Base-by-base conservation (phyloP, 2,888 invertebrate genomes). In the Agrotis exclamationis region DNA sequence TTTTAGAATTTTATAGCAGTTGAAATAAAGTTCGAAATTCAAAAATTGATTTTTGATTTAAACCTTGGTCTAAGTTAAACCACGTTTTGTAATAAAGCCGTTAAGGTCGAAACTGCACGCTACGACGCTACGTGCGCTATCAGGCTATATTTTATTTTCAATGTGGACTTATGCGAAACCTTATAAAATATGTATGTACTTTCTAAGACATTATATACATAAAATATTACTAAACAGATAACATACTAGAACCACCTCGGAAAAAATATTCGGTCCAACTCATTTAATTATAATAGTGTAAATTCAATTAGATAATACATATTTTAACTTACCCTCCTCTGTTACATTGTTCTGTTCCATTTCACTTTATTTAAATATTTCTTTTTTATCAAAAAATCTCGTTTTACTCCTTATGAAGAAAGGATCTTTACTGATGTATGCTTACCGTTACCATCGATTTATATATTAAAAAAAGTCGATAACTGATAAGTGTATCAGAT, bases 401-500 rank as follows among this genome's bases (percentile, higher is more conserved):
- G 1, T 20, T 6, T 48, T 44, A 4, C 13, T 75, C 33, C 14
- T 18, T 45, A 9, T 3, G 18, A 56, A 56, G 33, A 0, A 51
- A 20, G 18, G 24, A 33, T 13, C 44, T 45, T 18, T n/a, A 72
- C 76, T 76, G 45, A 57, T 11, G 14, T 18, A 18, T 18, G 0
- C 16, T 11, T 1, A 22, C 11, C n/a, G 1, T 54, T 22, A 11
- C 13, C 14, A 13, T 20, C 20, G 22, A 24, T 45, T 65, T 72
- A 65, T 75, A 72, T 33, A 51, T 59, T 28, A 20, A 76, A 66
- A 67, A 57, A 53, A 11, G 16, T 5, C 18, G 1, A 33, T 20
- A 16, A 33, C 48, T 44, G 69, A 59, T 74, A 74, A 76, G 48
- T 20, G 1, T 45, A 45, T 45, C 9, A 59, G 48, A 74, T 74